A percentile compares a stretch with the other conserved stretches of the same genome.
These are phyloP conservation scores for Nycticryphes semicollaris DNA, from an alignment of 2,113 vertebrate species.

Conservation along the genomic window DNA sequence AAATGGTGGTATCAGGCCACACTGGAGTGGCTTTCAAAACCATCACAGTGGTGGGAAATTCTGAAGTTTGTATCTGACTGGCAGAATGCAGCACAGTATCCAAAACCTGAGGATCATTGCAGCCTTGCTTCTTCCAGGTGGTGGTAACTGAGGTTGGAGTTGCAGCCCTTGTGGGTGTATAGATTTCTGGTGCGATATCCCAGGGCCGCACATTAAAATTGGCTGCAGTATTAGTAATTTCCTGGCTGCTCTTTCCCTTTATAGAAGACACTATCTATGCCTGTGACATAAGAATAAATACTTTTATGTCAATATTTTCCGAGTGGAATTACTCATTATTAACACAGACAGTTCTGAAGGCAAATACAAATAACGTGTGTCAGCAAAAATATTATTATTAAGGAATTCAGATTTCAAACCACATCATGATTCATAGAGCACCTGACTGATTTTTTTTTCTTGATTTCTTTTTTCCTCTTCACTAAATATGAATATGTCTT, in stretches of 20 bases:
- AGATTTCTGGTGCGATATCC: background rate
- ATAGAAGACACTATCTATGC: background rate
- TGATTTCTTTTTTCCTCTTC: background rate
- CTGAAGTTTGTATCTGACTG: background rate
- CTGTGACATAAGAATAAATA: constrained; percentile 39
- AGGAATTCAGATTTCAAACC: constrained; percentile 34
- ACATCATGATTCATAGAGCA: constrained; percentile 41
- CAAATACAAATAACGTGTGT: constrained; percentile 42
- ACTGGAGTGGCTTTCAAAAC: background rate
- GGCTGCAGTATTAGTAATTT: background rate
- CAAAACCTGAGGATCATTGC: background rate
- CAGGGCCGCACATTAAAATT: background rate
- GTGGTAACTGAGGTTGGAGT: background rate
- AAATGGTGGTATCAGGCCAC: background rate
- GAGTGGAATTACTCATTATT: constrained; percentile 40
- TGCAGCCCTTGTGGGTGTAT: background rate
- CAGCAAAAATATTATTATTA: constrained; percentile 45
- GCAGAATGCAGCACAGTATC: background rate
- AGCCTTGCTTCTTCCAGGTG: background rate
- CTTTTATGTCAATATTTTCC: constrained; percentile 49
- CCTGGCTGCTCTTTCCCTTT: background rate
- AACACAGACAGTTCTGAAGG: constrained; percentile 38
- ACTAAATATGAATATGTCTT: background rate
- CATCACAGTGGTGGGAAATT: background rate
- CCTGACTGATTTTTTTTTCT: background rate